These are phyloP conservation scores for Zenarchopterus dispar DNA, from an alignment of 2,797 vertebrate species.

Conservation along the genomic window DNA sequence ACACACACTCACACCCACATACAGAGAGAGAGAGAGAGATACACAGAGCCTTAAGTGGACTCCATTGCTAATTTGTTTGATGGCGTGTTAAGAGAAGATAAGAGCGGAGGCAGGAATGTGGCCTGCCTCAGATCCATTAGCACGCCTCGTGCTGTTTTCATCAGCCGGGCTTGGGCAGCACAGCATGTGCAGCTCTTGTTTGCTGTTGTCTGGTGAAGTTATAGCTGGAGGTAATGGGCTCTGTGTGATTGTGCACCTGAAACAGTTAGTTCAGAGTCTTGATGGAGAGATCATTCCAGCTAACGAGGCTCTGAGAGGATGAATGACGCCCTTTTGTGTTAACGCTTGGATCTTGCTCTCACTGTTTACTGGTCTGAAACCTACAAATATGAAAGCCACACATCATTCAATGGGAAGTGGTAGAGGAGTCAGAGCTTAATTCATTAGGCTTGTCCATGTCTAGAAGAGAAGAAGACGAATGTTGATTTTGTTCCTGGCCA, in stretches of 20 bases:
- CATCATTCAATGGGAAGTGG: slow-evolving; percentile 21
- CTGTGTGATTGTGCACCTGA: slow-evolving; percentile 15
- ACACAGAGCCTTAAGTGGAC: slow-evolving; percentile 54
- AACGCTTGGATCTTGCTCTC: slow-evolving; percentile 20
- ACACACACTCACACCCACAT: too few species aligned
- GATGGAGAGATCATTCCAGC: slow-evolving; percentile 60
- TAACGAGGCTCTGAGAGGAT: slow-evolving; percentile 53
- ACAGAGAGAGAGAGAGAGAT: too few species aligned
- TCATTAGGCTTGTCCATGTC: slow-evolving; percentile 64
- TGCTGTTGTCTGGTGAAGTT: slow-evolving; percentile 33
- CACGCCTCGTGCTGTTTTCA: slow-evolving; percentile 62
- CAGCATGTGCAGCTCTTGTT: slow-evolving; percentile 69
- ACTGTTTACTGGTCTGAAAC: slow-evolving; percentile 27
- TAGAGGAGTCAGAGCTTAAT: slow-evolving; percentile 53
- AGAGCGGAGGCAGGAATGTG: slow-evolving; percentile 67
- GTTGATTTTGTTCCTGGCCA: slow-evolving; percentile 66
- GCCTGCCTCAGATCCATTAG: slow-evolving; percentile 65
- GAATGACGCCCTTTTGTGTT: slow-evolving; percentile 48
- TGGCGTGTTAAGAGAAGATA: slow-evolving; percentile 75
- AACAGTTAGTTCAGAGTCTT: slow-evolving; percentile 33
- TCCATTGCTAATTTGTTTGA: slow-evolving; percentile 79
- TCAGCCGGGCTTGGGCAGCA: slow-evolving; percentile 53
- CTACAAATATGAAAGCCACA: slow-evolving; percentile 31
- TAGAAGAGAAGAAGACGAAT: slow-evolving; percentile 53
- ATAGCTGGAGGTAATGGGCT: slow-evolving; percentile 44